These are phyloP conservation scores for Homarus americanus DNA, from an alignment of 1,140 invertebrate species.

Conservation along the genomic window DNA sequence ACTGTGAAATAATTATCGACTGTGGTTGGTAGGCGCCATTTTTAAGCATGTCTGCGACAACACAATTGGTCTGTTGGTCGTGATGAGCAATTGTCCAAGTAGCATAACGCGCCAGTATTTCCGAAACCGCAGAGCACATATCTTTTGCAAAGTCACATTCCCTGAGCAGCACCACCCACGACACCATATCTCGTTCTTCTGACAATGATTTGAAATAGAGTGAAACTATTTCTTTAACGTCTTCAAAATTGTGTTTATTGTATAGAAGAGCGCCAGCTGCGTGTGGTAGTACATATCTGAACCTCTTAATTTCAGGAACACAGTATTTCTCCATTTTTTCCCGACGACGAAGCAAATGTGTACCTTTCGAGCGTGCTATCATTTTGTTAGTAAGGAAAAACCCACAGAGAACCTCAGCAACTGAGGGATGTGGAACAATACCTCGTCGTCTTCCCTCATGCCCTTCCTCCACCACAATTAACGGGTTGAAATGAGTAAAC, in stretches of 20 bases:
- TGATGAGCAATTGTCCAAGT: slow-evolving; percentile 47
- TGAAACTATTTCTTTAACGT: slow-evolving; percentile 47
- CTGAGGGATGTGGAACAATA: slow-evolving; percentile 28
- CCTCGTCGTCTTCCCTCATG: slow-evolving; percentile 2
- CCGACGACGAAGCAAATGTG: slow-evolving; percentile 28
- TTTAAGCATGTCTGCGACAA: slow-evolving; percentile 35
- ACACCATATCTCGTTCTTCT: slow-evolving; percentile 29
- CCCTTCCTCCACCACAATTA: slow-evolving; percentile 18
- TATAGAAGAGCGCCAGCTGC: slow-evolving; percentile 45
- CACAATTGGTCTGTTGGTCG: slow-evolving; percentile 45
- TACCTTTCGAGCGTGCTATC: background rate
- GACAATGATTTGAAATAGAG: slow-evolving; percentile 12
- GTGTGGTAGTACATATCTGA: slow-evolving; percentile 34
- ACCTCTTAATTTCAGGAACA: slow-evolving; percentile 34
- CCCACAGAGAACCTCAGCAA: slow-evolving; percentile 52
- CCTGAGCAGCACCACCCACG: slow-evolving; percentile 37
- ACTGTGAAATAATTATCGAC: slow-evolving; percentile 34
- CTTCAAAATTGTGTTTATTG: slow-evolving; percentile 54
- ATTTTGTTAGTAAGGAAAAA: slow-evolving; percentile 35
- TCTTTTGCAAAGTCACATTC: slow-evolving; percentile 45
- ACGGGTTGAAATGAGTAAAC: background rate
- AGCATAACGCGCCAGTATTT: background rate
- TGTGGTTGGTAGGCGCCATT: slow-evolving; percentile 48
- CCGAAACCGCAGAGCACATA: slow-evolving; percentile 49
- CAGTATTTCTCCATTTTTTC: slow-evolving; percentile 41